Evolutionary conservation across 2,888 invertebrate genomes (phyloP).

Genomic region (Hypercompe scribonia): DNA sequence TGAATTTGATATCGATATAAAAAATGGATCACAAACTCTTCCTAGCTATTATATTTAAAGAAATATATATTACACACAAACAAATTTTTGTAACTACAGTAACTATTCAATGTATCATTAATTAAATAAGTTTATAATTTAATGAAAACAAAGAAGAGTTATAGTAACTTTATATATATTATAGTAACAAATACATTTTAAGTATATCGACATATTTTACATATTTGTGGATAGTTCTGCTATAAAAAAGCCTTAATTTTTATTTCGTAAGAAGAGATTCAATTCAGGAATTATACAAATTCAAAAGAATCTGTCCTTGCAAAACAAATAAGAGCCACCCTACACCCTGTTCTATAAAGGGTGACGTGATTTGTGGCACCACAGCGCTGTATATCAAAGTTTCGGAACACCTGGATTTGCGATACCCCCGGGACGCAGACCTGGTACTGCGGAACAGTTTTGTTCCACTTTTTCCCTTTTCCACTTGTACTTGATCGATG

Average conservation of each 20-base stretch:
- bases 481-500: conserved; percentile 38
- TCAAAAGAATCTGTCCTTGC: not conserved
- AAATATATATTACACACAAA: too few relatives aligned
- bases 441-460: conserved; percentile 31
- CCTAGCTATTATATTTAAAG: too few relatives aligned
- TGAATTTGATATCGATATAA: too few relatives aligned
- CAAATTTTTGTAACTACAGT: too few relatives aligned
- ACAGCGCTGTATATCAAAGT: conserved; percentile 58
- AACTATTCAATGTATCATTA: too few relatives aligned
- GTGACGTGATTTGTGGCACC: conserved; percentile 62
- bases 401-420: conserved; percentile 56
- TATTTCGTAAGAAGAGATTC: not conserved
- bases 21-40: too few relatives aligned
- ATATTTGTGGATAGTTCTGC: not conserved
- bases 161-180: too few relatives aligned
- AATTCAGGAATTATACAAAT: not conserved
- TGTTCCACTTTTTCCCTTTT: conserved; percentile 27
- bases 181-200: too few relatives aligned
- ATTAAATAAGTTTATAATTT: too few relatives aligned
- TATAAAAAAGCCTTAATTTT: not conserved
- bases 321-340: conserved; percentile 29
- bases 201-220: not conserved
- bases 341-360: conserved; percentile 55
- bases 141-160: not conserved
- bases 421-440: conserved; percentile 40